These are phyloP conservation scores for Iselma pallidipennis DNA, from an alignment of 2,888 invertebrate species.

Conservation along the genomic window DNA sequence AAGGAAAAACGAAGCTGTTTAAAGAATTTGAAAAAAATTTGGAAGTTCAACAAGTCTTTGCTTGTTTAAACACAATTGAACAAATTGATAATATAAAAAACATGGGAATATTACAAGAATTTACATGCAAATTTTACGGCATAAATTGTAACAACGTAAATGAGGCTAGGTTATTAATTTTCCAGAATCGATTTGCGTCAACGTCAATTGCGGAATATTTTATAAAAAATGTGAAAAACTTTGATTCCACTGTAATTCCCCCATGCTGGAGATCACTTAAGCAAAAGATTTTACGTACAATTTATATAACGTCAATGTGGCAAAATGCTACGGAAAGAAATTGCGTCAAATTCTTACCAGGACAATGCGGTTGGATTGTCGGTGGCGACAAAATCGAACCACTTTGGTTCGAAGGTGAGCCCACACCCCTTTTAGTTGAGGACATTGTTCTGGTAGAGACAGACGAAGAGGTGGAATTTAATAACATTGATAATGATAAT, in stretches of 20 bases:
- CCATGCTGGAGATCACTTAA: conserved; percentile 18
- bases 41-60: conserved; percentile 40
- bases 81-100: conserved; percentile 38
- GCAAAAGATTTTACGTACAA: conserved; percentile 25
- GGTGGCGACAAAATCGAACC: no score
- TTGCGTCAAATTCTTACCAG: conserved; percentile 7
- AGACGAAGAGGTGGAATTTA: no score
- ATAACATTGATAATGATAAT: no score
- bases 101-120: conserved; percentile 43
- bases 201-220: conserved; percentile 36
- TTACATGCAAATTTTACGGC: conserved; percentile 42
- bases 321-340: conserved; percentile 21
- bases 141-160: conserved; percentile 40
- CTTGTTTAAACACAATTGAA: conserved; percentile 42
- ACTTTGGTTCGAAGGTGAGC: no score
- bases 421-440: no score
- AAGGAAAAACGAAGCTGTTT: conserved; percentile 42
- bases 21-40: conserved; percentile 39
- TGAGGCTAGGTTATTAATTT: conserved; percentile 41
- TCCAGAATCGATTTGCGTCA: conserved; percentile 37
- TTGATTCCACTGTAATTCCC: conserved; percentile 24
- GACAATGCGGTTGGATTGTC: conserved; percentile 5
- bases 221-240: conserved; percentile 40
- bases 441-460: no score
- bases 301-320: conserved; percentile 29